These are phyloP conservation scores for Ammodramus savannarum DNA, from an alignment of 2,113 vertebrate genomes.

Conservation along the genomic window DNA sequence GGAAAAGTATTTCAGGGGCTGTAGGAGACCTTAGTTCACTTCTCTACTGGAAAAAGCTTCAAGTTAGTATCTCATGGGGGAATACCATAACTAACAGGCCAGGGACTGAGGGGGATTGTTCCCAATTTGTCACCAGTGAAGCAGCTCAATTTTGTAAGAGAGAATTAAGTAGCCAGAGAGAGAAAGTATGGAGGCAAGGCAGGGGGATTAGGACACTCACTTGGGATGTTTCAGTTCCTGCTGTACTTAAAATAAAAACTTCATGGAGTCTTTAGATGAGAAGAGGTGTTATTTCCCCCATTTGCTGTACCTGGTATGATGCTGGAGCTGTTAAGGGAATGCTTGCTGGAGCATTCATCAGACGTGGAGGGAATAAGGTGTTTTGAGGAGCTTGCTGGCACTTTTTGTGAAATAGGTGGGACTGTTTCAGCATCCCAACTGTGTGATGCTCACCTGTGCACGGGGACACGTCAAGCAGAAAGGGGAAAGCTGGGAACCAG, in stretches of 20 bases:
- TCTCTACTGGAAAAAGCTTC: conserved; percentile 13
- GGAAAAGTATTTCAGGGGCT: conserved; percentile 2
- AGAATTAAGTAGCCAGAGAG: conserved; percentile 28
- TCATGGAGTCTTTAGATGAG: neutral
- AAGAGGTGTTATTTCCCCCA: neutral
- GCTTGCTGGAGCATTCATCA: neutral
- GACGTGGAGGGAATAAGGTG: neutral
- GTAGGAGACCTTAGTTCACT: conserved; percentile 36
- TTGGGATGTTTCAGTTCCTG: conserved; percentile 12
- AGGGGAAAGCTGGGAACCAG: neutral
- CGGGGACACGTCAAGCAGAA: neutral
- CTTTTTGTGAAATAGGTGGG: neutral
- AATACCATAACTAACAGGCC: conserved; percentile 32
- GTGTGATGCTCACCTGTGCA: rapidly evolving
- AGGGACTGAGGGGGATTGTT: neutral
- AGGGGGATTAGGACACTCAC: conserved; percentile 34
- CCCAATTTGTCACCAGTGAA: conserved; percentile 19
- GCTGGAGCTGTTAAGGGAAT: neutral
- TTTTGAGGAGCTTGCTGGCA: neutral
- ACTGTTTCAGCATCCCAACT: neutral
- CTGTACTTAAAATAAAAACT: conserved; percentile 37
- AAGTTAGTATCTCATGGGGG: neutral
- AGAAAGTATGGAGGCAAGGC: neutral
- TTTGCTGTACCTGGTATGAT: neutral
- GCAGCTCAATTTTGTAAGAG: conserved; percentile 20